These are phyloP conservation scores for Poecilia latipinna DNA, from an alignment of 2,113 vertebrate genomes.

Conservation along the genomic window DNA sequence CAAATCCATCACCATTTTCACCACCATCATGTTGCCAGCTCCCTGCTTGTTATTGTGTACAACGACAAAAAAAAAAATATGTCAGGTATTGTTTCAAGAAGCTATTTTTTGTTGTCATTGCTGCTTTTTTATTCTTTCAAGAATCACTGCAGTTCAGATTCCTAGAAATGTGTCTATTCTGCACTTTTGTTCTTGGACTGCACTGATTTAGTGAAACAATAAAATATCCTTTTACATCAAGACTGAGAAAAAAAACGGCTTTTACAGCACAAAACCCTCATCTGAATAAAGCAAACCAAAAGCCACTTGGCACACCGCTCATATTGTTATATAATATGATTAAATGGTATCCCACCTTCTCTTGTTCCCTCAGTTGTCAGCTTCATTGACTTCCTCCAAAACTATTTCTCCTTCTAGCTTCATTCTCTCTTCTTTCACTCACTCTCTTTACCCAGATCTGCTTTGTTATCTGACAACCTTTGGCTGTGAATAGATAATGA, in stretches of 20 bases:
- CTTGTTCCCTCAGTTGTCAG: not conserved
- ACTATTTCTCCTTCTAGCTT: conserved; percentile 26
- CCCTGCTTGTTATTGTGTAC: too few species aligned
- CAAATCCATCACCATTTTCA: too few species aligned
- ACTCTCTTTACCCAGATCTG: conserved; percentile 32
- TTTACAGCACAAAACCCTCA: conserved; percentile 11
- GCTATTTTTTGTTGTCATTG: too few species aligned
- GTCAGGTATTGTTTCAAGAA: too few species aligned
- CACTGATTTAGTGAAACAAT: too few species aligned
- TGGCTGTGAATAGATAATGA: conserved; percentile 70
- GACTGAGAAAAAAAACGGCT: conserved; percentile 8
- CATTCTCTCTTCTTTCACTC: conserved; percentile 29
- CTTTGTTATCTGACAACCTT: conserved; percentile 55
- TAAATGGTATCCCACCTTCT: conserved; percentile 48
- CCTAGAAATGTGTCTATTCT: too few species aligned
- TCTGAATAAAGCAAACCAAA: conserved; percentile 56
- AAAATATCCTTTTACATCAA: conserved; percentile 30
- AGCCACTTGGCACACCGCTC: conserved; percentile 47
- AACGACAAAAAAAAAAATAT: too few species aligned
- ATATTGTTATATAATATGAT: conserved; percentile 69
- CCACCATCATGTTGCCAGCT: too few species aligned
- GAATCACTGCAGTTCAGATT: too few species aligned
- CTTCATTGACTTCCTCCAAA: conserved; percentile 20
- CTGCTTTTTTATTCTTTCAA: too few species aligned
- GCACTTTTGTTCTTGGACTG: too few species aligned